Evolutionary conservation across 1,140 invertebrate genomes (phyloP).

Genomic region (Mycetomoellerius zeteki): DNA sequence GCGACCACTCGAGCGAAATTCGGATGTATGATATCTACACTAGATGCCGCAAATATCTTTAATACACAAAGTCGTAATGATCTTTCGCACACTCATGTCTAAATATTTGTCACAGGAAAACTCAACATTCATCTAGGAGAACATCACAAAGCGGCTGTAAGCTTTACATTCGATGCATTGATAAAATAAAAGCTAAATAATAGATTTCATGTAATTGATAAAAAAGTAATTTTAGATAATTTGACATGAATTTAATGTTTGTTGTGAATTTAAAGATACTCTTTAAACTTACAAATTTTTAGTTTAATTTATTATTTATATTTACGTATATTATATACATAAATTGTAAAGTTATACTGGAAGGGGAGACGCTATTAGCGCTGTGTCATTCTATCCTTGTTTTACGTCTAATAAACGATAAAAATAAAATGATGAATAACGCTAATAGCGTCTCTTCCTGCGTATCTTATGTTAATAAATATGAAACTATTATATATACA

Average conservation of each 20-base stretch:
- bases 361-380: too few relatives aligned
- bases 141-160: neutral
- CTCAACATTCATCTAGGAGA: neutral
- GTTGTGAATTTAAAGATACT: neutral
- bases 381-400: too few relatives aligned
- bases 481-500: neutral
- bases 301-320: neutral
- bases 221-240: neutral
- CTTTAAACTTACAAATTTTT: neutral
- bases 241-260: neutral
- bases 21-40: slow-evolving; percentile 25
- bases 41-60: neutral
- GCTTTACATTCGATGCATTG: neutral
- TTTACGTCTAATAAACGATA: too few relatives aligned
- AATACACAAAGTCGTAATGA: neutral
- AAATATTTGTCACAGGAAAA: neutral
- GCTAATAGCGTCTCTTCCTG: too few relatives aligned
- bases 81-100: neutral
- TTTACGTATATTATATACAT: neutral
- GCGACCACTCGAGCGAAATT: slow-evolving; percentile 52
- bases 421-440: too few relatives aligned
- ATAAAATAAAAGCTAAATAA: too few relatives aligned
- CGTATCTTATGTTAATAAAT: neutral
- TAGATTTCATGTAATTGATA: neutral
- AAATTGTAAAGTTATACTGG: too few relatives aligned